These are phyloP conservation scores for Temnothorax longispinosus DNA, from an alignment of 1,140 invertebrate species.

Conservation along the genomic window DNA sequence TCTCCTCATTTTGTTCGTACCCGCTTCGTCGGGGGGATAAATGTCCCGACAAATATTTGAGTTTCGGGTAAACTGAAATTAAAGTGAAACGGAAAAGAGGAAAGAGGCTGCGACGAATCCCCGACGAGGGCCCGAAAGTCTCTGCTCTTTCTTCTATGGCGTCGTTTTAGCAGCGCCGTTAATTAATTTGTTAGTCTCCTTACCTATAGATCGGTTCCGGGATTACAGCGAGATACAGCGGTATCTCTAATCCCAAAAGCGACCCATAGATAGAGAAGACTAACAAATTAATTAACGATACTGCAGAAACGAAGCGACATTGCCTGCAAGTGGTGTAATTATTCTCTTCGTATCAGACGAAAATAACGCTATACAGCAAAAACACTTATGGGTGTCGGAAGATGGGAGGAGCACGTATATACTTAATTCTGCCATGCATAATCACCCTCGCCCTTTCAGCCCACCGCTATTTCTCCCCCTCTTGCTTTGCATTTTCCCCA, in stretches of 20 bases:
- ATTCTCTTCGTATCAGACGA: neutral
- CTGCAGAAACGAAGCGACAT: neutral
- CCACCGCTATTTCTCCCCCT: neutral
- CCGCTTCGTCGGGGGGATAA: conserved; percentile 42
- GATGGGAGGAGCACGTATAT: neutral
- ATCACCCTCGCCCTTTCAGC: conserved; percentile 11
- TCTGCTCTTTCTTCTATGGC: neutral
- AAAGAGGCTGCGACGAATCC: neutral
- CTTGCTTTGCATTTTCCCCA: neutral
- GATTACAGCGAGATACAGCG: neutral
- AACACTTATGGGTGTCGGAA: neutral
- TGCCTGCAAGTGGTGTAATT: neutral
- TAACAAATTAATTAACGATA: conserved; percentile 2
- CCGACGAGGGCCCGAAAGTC: neutral
- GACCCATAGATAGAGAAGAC: neutral
- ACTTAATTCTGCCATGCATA: neutral
- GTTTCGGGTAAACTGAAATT: conserved; percentile 49
- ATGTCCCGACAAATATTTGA: conserved; percentile 55
- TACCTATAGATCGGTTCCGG: neutral
- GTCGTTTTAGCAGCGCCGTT: neutral
- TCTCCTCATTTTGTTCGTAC: conserved; percentile 41
- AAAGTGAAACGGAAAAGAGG: conserved; percentile 11
- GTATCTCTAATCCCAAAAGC: neutral
- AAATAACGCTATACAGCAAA: neutral
- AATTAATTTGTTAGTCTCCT: conserved; percentile 23